A percentile compares a stretch with the other conserved stretches of the same genome.
Evolutionary conservation across 2,888 invertebrate genomes (phyloP).

Genomic region (Drosophila lutescens): DNA sequence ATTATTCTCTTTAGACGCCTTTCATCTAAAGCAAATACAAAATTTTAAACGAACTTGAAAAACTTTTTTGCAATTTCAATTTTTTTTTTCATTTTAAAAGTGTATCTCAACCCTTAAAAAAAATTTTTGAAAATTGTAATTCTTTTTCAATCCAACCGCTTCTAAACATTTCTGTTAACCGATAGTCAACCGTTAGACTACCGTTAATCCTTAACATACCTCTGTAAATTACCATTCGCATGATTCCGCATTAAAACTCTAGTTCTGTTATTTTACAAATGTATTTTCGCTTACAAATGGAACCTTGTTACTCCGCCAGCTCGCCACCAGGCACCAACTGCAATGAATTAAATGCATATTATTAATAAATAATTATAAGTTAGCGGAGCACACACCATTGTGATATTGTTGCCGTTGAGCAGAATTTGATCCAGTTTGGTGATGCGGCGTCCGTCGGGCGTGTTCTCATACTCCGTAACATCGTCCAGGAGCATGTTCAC

Average conservation of each 20-base stretch:
- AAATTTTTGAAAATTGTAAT: neutral
- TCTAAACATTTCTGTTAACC: neutral
- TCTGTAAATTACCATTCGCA: neutral
- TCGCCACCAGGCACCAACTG: constrained; percentile 92
- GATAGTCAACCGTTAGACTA: neutral
- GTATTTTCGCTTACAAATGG: constrained; percentile 37
- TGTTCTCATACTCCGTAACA: constrained; percentile 98
- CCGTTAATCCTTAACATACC: neutral
- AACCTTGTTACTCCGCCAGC: constrained; percentile 86
- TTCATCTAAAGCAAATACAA: no score
- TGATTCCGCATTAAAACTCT: constrained; percentile 15
- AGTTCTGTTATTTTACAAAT: constrained; percentile 15
- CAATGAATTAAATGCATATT: constrained; percentile 73
- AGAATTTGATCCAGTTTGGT: constrained; percentile 99
- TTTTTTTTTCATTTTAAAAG: no score
- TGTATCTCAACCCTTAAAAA: neutral
- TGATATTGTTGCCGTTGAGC: constrained; percentile 99
- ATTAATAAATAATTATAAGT: neutral
- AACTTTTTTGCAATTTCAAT: no score
- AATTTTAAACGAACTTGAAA: no score
- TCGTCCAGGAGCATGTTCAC: constrained; percentile 99
- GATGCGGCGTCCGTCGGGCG: constrained; percentile 97
- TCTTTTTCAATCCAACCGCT: neutral
- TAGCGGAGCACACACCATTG: constrained; percentile 89
- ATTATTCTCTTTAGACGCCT: no score